phyloP scores from a whole-genome alignment of 2,797 vertebrate species.

The Micrastur ruficollis region DNA sequence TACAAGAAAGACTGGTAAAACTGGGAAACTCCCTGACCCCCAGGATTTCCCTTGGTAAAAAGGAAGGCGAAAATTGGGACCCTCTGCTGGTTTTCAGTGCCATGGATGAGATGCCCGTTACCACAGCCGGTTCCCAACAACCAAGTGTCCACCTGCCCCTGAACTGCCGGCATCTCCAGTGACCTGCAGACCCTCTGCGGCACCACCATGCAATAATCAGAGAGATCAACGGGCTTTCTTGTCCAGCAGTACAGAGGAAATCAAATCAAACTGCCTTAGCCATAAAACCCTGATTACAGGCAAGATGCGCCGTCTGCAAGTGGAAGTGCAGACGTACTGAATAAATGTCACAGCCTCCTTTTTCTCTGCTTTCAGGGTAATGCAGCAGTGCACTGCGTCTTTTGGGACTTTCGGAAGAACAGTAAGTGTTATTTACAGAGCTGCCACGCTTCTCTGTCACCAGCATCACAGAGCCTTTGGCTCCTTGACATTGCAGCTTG shows the following conservation, averaged over 20 bases:
- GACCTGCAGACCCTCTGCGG: not conserved
- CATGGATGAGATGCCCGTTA: not conserved
- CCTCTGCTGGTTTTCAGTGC: not conserved
- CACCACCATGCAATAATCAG: not conserved
- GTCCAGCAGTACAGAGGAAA: not conserved
- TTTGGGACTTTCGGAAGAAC: conserved; percentile 86
- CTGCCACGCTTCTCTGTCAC: not conserved
- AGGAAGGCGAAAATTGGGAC: not conserved
- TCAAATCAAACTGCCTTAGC: not conserved
- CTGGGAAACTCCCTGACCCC: not conserved
- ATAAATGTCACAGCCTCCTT: not conserved
- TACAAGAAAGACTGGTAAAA: not conserved
- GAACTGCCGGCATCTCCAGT: not conserved
- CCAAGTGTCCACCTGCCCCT: not conserved
- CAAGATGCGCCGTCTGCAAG: not conserved
- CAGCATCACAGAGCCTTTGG: not conserved
- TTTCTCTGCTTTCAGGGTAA: conserved; percentile 69
- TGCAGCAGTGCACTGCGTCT: conserved; percentile 76
- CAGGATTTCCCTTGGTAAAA: not conserved
- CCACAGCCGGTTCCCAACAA: not conserved
- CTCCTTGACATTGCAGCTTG: not conserved
- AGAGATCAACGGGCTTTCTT: not conserved
- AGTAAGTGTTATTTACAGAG: conserved; percentile 67
- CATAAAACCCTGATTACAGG: not conserved
- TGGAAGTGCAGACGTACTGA: not conserved